Conservation (phyloP, 2,113 vertebrate genomes). For the Sigmodon hispidus region DNA sequence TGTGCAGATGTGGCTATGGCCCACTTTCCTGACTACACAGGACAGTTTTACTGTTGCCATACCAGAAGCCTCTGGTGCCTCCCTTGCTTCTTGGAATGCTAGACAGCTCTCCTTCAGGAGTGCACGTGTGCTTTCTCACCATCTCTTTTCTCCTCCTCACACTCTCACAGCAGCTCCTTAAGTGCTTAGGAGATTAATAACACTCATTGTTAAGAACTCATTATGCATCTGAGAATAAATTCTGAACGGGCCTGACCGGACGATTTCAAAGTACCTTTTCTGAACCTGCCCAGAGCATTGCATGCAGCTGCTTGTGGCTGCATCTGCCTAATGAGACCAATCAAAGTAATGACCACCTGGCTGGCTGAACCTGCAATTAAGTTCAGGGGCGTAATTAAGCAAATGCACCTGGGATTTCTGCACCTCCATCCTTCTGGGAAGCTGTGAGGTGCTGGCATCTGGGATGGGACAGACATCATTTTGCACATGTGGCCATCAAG, state of each 20-base stretch:
- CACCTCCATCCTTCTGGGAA: conserved; percentile 18
- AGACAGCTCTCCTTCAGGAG: not conserved
- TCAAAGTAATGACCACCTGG: conserved; percentile 70
- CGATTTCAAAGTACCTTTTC: not conserved
- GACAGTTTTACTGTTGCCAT: not conserved
- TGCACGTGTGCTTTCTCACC: not conserved
- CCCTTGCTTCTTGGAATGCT: not conserved
- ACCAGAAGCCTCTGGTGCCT: not conserved
- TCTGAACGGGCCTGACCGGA: not conserved
- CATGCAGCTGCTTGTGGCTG: conserved; percentile 37
- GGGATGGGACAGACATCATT: not conserved
- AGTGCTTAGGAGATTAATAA: not conserved
- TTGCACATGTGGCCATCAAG: not conserved
- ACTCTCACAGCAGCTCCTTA: too few species aligned
- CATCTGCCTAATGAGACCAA: conserved; percentile 68
- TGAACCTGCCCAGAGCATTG: not conserved
- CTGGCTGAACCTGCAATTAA: conserved; percentile 52
- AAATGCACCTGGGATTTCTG: conserved; percentile 64
- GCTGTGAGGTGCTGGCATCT: conserved; percentile 45
- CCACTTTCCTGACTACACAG: not conserved
- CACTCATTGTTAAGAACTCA: not conserved
- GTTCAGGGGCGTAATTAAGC: conserved; percentile 55
- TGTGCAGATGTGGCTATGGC: too few species aligned
- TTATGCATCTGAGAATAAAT: not conserved
- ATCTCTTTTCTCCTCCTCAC: not conserved